Evolutionary conservation across 1,140 invertebrate genomes (phyloP), one percentile per base, ranked within the genome.

Genomic region (Tetragnatha versicolor): DNA sequence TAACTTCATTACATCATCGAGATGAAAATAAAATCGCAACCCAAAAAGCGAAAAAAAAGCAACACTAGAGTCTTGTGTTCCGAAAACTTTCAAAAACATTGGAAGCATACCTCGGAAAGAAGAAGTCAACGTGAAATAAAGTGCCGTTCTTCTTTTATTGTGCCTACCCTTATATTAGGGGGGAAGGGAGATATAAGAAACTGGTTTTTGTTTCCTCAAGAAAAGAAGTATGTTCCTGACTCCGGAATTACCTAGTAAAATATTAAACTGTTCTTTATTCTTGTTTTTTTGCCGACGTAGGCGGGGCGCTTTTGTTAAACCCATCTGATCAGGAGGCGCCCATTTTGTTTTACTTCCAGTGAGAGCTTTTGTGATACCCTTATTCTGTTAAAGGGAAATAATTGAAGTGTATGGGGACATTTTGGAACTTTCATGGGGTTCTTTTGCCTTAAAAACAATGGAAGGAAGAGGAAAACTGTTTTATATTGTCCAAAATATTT

Each of bases 291-390:
- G 35, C 31, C 35, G 55, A 17, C 29, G 27, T 31, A 31, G 55
- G 55, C 55, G 55, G 31, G 55, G 55, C 35, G 51, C 20, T 58
- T 58, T 58, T 31, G 31, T n/a, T 58, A 33, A 58, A 33, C 31
- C 29, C n/a, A 58, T 33, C 35, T 58, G 55, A 58, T 58, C 31
- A 31, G 55, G 17, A 58, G 49, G 27, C 6, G n/a, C 35, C 29
- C 27, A n/a, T 35, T 9, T 31, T 4, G 5, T 31, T 58, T 27
- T 33, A 20, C 29, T 31, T 7, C 55, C 2, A 14, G 1, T 6
- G n/a, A n/a, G n/a, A n/a, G n/a, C n/a, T n/a, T n/a, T n/a, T n/a
- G n/a, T n/a, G n/a, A n/a, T n/a, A n/a, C n/a, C n/a, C n/a, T n/a
- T n/a, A n/a, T n/a, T n/a, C n/a, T n/a, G n/a, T n/a, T n/a, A n/a